Base-by-base conservation (phyloP, 2,113 vertebrate species). In the Pachypanchax playfairii region DNA sequence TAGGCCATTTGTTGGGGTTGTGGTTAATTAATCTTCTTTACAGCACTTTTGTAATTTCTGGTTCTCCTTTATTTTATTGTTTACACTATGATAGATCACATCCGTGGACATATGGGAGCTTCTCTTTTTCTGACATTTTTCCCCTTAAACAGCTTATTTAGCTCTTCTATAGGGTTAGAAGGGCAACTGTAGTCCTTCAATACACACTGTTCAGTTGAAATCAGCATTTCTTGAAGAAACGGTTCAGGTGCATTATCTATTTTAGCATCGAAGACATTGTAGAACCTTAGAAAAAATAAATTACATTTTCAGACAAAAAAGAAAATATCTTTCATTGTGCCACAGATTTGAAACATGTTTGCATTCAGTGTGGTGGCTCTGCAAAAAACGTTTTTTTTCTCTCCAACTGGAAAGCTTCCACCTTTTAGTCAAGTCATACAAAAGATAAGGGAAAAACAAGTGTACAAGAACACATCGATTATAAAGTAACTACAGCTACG, bases 141-240 rank as follows among this genome's bases (percentile, higher is more conserved):
- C 7, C 28, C 28, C 28, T 5, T 29, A 29, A 29, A 7, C 28
- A n/a, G n/a, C n/a, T 5, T 29, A 29, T 5, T 5, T 5, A 29
- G 28, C 28, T 29, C 7, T 29, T 29, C 28, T 29, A 29, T 29
- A 29, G 28, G 28, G 28, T 29, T 5, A 7, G 28, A 7, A 29
- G 28, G 28, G 28, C 28, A 4, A 5, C 15, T 36, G 12, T 22
- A 8, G 12, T 17, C 13, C 20, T 12, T 38, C 9, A 38, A 20
- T n/a, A 15, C 42, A 25, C 1, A 2, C 15, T 17, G 22, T 44
- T 71, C 9, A 15, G 38, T 53, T 70, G 49, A 41, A 42, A 54
- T 47, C 41, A 82, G 21, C 57, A 64, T 29, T 12, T 49, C 75
- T 73, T 6, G 49, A 54, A 60, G 63, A 53, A 72, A n/a, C 38